Base-by-base conservation (phyloP, 2,113 vertebrate species). In the Calyptommatus sinebrachiatus region DNA sequence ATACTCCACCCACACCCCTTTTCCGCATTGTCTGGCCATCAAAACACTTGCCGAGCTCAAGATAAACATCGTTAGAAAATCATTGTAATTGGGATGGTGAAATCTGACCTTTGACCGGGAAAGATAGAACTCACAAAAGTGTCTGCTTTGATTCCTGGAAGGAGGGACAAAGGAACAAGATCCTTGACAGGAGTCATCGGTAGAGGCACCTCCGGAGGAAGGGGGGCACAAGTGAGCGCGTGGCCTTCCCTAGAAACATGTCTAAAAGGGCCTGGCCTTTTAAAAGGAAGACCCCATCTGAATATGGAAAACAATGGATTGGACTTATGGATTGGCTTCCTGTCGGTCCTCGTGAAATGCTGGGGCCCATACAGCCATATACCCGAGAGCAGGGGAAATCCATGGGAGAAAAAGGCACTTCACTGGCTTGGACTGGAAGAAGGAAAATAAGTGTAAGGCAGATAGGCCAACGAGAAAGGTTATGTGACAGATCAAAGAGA, bases 141-240 rank as follows among this genome's bases (percentile, higher is more conserved):
- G 88, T 90, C 90, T 85, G 87, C 90, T 93, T 92, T 94, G 91
- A 94, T 93, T 93, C 89, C 89, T 90, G 87, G 89, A 90, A 90
- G 85, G 88, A 87, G 76, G 88, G 89, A 92, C 92, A 93, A 91
- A 93, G 84, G 89, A 90, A 90, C 91, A 89, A 90, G 91, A 74
- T 90, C 87, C 83, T 87, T 90, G 91, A 91, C 91, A 88, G 89
- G 86, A 87, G 89, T 84, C 89, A 82, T 83, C 62, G 76, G 86
- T 83, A 87, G 80, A 82, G 80, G 85, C 70, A 46, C 46, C 82
- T 87, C 69, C 78, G 76, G 82, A 83, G 78, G 76, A 85, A 84
- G 86, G 78, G 60, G 16, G 21, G 61, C 16, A 71, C 84, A 68
- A 71, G 75, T 82, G 75, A 88, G 86, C 91, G 88, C 88, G 89